Evolutionary conservation across 2,797 vertebrate genomes (phyloP), one percentile per base, ranked within the genome.

Genomic region (Danio choprae): DNA sequence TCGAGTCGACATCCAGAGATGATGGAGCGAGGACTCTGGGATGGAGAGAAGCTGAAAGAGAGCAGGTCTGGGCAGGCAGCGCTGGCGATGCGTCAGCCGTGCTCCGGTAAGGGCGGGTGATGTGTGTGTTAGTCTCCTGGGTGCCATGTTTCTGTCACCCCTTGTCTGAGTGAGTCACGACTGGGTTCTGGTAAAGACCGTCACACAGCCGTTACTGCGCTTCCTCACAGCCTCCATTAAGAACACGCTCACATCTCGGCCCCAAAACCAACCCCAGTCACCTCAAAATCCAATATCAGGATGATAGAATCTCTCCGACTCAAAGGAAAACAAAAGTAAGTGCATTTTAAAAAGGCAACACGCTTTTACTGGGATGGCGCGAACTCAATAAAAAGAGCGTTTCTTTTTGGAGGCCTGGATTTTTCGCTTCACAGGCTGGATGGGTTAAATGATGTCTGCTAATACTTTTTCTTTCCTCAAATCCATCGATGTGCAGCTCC

Each of bases 61-160:
- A 72, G 70, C 74, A 64, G 81, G 83, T 79, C 77, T 72, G 43
- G 68, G 63, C 65, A 82, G 67, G 58, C 77, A 75, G 77, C 59
- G 79, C 79, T 15, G 53, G 60, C 29, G 51, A 48, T 80, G 75
- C 71, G 29, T 81, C 84, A 85, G 74, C 41, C 10, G 74, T n/a
- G 75, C 85, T 86, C 70, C 85, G 70, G 84, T 84, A 85, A 85
- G 82, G 74, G 83, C 85, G 80, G 85, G 84, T 85, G 74, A 83
- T 86, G 73, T 81, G 82, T 74, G 80, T 86, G 82, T 85, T 81
- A 84, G 85, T 89, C 86, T 86, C 81, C 60, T 44, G 87, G 80
- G 82, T 87, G 84, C 83, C 84, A 74, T 87, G 87, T 88, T 88
- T 88, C 83, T 87, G 88, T 85, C 87, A 89, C 82, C 84, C 74